A percentile compares a stretch with the other conserved stretches of the same genome.
Evolutionary conservation across 2,888 invertebrate species (phyloP).

Genomic region (Agriopis leucophaearia): DNA sequence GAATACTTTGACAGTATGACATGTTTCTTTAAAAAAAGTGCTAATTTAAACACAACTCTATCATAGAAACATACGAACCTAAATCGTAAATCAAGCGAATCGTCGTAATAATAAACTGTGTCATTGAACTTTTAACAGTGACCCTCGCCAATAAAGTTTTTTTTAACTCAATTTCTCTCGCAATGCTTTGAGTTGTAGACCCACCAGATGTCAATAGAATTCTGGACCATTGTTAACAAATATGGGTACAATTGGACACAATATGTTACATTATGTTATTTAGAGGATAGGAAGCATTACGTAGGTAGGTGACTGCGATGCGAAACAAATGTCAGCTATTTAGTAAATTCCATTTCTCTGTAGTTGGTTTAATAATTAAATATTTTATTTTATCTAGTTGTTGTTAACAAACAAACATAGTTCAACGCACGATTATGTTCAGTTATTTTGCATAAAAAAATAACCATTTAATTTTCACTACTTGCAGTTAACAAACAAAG

Average conservation of each 20-base stretch:
- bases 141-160: slow-evolving; percentile 13
- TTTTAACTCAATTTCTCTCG: slow-evolving; percentile 9
- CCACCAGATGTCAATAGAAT: slow-evolving; percentile 77
- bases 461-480: too few species aligned
- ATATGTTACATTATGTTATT: slow-evolving; percentile 79
- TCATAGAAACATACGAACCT: neutral
- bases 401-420: too few species aligned
- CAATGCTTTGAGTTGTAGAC: slow-evolving; percentile 49
- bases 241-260: slow-evolving; percentile 81
- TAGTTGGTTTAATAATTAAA: too few species aligned
- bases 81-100: neutral
- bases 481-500: too few species aligned
- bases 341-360: too few species aligned
- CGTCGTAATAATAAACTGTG: neutral
- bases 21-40: slow-evolving; percentile 46
- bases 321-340: slow-evolving; percentile 73
- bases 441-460: too few species aligned
- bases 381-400: too few species aligned
- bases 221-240: slow-evolving; percentile 80
- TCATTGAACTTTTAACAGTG: slow-evolving; percentile 18
- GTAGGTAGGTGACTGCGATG: slow-evolving; percentile 55
- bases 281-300: slow-evolving; percentile 48
- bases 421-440: too few species aligned
- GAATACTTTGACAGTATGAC: slow-evolving; percentile 60
- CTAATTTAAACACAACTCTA: slow-evolving; percentile 38